Percentiles rank a stretch among this genome's conserved stretches.
These are phyloP conservation scores for Podotricha telesiphe DNA, from an alignment of 2,888 invertebrate genomes.

Conservation along the genomic window DNA sequence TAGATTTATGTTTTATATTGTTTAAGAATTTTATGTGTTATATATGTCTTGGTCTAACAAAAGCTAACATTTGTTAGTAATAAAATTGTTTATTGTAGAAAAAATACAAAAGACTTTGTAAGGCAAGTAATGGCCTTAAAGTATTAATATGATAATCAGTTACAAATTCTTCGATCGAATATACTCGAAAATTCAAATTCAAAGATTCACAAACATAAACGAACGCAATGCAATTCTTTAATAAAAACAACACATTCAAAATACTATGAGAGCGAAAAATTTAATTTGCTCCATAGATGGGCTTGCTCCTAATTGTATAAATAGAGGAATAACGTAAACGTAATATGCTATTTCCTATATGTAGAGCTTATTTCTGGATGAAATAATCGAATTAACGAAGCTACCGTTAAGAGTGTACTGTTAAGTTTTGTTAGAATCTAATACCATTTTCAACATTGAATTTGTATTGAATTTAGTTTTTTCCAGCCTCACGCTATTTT, in stretches of 20 bases:
- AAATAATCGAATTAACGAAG: slow-evolving; percentile 29
- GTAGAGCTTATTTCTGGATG: slow-evolving; percentile 21
- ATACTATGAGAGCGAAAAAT: not conserved
- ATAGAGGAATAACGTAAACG: slow-evolving; percentile 10
- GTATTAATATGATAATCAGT: too few species aligned
- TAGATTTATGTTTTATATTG: too few species aligned
- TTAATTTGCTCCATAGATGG: slow-evolving; percentile 9
- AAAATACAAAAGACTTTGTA: too few species aligned
- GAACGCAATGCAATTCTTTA: not conserved
- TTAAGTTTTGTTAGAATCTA: slow-evolving; percentile 17
- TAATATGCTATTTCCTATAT: not conserved
- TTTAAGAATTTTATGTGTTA: too few species aligned
- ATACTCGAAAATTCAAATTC: too few species aligned
- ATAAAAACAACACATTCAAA: slow-evolving; percentile 6
- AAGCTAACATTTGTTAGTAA: too few species aligned
- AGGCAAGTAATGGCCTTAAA: too few species aligned
- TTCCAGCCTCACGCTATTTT: too few species aligned
- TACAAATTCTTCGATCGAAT: too few species aligned
- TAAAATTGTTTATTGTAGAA: too few species aligned
- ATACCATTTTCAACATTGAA: slow-evolving; percentile 1
- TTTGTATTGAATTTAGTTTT: not conserved
- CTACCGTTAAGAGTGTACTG: slow-evolving; percentile 19
- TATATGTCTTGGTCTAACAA: too few species aligned
- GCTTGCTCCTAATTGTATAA: slow-evolving; percentile 6
- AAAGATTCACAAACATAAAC: too few species aligned